These are phyloP conservation scores for Sebastes itinus DNA, from an alignment of 2,797 vertebrate genomes.

Conservation along the genomic window DNA sequence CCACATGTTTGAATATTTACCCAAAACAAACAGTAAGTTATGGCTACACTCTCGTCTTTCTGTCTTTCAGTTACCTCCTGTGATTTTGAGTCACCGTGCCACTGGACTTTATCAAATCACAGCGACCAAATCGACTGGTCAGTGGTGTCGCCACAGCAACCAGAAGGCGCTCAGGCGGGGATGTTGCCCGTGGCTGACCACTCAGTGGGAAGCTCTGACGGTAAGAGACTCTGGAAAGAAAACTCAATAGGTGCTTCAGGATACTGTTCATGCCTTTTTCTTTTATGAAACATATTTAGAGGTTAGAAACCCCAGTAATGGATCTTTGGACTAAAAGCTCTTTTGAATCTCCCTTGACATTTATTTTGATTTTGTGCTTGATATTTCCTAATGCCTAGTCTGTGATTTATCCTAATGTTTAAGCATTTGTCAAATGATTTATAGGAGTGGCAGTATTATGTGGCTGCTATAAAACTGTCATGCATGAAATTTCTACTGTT, in stretches of 20 bases:
- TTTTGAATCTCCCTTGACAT: constrained; percentile 5
- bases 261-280: not conserved
- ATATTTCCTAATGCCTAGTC: not conserved
- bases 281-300: not conserved
- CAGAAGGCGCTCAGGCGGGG: constrained; percentile 44
- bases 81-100: constrained; percentile 85
- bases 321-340: not conserved
- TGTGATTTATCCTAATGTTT: not conserved
- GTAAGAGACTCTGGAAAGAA: constrained; percentile 72
- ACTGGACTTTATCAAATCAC: constrained; percentile 86
- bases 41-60: not conserved
- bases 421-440: not conserved
- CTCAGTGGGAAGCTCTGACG: constrained; percentile 78
- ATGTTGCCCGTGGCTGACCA: constrained; percentile 74
- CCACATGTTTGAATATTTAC: not conserved
- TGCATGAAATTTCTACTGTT: constrained; percentile 19
- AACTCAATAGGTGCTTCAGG: not conserved
- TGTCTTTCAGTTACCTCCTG: constrained; percentile 80
- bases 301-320: not conserved
- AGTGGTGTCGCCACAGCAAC: constrained; percentile 76
- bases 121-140: constrained; percentile 84
- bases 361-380: not conserved
- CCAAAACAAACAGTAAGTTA: not conserved
- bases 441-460: not conserved
- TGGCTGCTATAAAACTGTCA: constrained; percentile 11